Evolutionary conservation across 2,888 invertebrate species (phyloP).

Genomic region (Platypus cylindrus): DNA sequence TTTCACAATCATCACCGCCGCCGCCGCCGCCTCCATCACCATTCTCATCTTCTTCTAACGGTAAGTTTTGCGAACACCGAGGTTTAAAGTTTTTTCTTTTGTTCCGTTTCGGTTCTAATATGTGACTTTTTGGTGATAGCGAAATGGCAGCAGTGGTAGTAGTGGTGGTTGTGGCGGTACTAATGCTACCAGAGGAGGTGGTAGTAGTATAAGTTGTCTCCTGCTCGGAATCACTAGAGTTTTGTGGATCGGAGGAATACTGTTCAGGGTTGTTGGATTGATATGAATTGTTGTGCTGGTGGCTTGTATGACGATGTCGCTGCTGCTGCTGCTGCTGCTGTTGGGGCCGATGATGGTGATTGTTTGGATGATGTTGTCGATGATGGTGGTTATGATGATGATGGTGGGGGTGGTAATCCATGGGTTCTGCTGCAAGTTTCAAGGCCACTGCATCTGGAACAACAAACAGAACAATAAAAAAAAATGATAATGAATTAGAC

Average conservation of each 20-base stretch:
- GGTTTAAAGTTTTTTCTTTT: conserved; percentile 71
- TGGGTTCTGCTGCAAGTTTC: conserved; percentile 28
- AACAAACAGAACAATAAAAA: neutral
- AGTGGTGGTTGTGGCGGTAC: no score
- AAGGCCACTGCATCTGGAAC: conserved; percentile 31
- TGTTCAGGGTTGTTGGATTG: conserved; percentile 21
- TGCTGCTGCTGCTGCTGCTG: no score
- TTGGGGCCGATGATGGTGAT: conserved; percentile 9
- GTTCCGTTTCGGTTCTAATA: conserved; percentile 51
- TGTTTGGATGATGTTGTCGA: no score
- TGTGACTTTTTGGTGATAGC: conserved; percentile 12
- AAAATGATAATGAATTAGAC: no score
- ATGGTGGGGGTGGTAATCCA: conserved; percentile 27
- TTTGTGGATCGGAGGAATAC: conserved; percentile 30
- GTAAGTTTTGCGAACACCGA: conserved; percentile 42
- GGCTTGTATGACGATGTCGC: no score
- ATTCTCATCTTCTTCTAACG: conserved; percentile 18
- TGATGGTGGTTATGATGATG: no score
- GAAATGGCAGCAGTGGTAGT: no score
- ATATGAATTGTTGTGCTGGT: no score
- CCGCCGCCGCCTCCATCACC: no score
- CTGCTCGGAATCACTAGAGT: conserved; percentile 42
- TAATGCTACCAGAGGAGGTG: conserved; percentile 17
- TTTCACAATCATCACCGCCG: no score
- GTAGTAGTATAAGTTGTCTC: conserved; percentile 20